Conservation (phyloP, 2,888 invertebrate genomes). For the Ganaspis brasiliensis region DNA sequence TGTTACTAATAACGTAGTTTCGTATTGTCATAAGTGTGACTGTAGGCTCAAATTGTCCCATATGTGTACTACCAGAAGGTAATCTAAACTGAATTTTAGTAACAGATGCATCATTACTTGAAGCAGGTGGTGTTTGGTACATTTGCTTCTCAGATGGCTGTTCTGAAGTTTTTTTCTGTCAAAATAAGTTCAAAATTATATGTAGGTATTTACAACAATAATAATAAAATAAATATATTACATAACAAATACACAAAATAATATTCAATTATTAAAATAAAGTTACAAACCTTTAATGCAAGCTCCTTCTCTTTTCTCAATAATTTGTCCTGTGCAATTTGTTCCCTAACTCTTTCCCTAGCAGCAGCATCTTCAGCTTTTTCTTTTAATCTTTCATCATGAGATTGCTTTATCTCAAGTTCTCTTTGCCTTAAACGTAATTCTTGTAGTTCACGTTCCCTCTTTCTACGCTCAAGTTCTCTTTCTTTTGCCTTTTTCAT, state of each 20-base stretch:
- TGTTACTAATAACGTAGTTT: constrained; percentile 83
- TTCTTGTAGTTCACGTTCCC: constrained; percentile 88
- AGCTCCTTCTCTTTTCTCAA: constrained; percentile 83
- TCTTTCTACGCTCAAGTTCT: constrained; percentile 88
- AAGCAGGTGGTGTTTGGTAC: constrained; percentile 45
- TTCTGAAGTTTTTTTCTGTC: constrained; percentile 49
- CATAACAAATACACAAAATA: too few species aligned
- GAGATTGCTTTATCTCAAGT: constrained; percentile 86
- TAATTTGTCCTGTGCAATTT: constrained; percentile 92
- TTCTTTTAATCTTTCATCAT: constrained; percentile 89
- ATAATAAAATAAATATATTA: constrained; percentile 8
- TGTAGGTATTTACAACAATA: neutral
- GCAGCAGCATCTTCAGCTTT: constrained; percentile 89
- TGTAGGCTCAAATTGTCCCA: constrained; percentile 87
- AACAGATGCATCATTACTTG: constrained; percentile 77
- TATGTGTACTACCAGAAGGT: constrained; percentile 89
- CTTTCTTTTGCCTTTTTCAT: constrained; percentile 84
- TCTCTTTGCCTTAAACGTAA: constrained; percentile 89
- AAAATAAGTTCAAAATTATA: constrained; percentile 4
- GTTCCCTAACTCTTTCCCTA: constrained; percentile 89
- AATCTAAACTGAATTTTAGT: constrained; percentile 93
- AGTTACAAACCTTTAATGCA: constrained; percentile 66
- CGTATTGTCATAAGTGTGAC: constrained; percentile 84
- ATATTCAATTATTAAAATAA: too few species aligned
- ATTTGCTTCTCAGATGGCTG: constrained; percentile 61